Evolutionary conservation across 2,888 invertebrate genomes (phyloP), one percentile per base, ranked within the genome.

Genomic region (Synanthedon tipuliformis): DNA sequence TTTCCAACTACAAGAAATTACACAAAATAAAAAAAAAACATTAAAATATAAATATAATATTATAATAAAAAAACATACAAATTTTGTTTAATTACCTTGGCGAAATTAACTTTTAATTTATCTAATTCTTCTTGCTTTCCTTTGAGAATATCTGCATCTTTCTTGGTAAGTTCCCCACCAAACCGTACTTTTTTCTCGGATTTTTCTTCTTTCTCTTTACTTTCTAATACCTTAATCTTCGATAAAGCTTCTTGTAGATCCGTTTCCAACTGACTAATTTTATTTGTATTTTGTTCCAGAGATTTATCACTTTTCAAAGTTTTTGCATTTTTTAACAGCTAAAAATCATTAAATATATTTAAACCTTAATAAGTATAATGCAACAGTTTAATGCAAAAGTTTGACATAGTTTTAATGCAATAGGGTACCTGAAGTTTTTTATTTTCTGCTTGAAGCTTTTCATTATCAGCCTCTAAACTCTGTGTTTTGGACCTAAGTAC

Each of bases 381-480:
- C 4, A 13, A 3, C 8, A n/a, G n/a, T 13, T 12, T 8, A n/a
- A n/a, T n/a, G n/a, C n/a, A n/a, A n/a, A 45, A 45, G 5, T n/a
- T 45, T 13, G 8, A 13, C 4, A 34, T 10, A 34, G n/a, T 50
- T 50, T 34, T 34, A 34, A n/a, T 41, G 4, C 4, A 18, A 48
- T 50, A 52, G 1, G 2, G 48, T 74, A 88, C 88, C 72, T 91
- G 91, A 62, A 94, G 71, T 57, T 90, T 90, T 64, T 92, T 93
- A 67, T 94, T 94, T 76, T 95, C 94, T 50, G 90, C 87, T 55
- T 86, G 82, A 52, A 95, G 71, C 74, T 92, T 93, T 59, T 95
- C 94, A 68, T 94, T 94, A 68, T 95, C 94, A 41, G 80, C 80
- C 79, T 95, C 94, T 23, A 95, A 75, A 40, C 86, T 88, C 67